These are phyloP conservation scores for Sorex araneus DNA, from an alignment of 2,113 vertebrate genomes.

Conservation along the genomic window DNA sequence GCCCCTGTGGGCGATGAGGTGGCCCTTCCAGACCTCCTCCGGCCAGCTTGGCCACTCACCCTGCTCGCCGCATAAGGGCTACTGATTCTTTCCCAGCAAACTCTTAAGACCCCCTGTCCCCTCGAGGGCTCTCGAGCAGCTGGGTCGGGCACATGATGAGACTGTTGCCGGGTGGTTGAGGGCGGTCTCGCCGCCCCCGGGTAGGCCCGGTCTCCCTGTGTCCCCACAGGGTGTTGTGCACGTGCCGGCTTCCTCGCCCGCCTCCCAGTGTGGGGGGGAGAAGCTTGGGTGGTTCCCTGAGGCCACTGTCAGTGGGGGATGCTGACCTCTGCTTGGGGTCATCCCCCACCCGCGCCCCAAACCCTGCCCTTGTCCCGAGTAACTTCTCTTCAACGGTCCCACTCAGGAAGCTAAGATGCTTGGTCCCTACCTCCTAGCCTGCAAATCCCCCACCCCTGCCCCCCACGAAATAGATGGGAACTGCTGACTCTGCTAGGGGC, in stretches of 20 bases:
- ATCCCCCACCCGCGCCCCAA: neutral
- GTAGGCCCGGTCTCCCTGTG: neutral
- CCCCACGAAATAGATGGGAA: too few relatives aligned
- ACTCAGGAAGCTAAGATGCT: neutral
- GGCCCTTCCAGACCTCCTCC: constrained; percentile 23
- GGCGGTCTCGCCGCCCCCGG: neutral
- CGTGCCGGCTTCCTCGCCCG: neutral
- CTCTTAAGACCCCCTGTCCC: neutral
- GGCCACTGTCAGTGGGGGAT: neutral
- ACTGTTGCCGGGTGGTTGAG: neutral
- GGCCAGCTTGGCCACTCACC: neutral
- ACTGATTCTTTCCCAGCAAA: neutral
- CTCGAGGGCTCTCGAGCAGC: neutral
- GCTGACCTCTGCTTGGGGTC: neutral
- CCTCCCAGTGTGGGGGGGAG: neutral
- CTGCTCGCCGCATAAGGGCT: neutral
- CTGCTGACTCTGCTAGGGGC: too few relatives aligned
- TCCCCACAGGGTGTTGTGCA: neutral
- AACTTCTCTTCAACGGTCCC: neutral
- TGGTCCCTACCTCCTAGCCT: too few relatives aligned
- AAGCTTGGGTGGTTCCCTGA: neutral
- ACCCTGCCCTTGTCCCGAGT: neutral
- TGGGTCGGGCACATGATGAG: neutral
- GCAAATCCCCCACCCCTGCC: too few relatives aligned
- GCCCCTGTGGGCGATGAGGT: neutral